Base-by-base conservation (phyloP, 2,888 invertebrate species). In the Dichetophora obliterata region DNA sequence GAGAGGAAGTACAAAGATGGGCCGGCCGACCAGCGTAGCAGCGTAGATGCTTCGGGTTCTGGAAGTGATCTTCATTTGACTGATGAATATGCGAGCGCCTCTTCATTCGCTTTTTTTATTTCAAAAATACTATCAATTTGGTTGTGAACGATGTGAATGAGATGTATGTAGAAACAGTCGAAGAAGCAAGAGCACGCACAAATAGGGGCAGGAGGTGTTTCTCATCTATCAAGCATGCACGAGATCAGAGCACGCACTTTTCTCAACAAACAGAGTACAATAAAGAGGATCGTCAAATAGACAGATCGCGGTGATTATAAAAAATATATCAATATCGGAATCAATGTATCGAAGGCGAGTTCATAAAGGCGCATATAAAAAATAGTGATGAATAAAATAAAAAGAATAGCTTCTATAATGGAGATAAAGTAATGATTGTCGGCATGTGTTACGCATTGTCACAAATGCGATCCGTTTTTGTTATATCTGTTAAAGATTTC, bases 31-130 rank as follows among this genome's bases (percentile, higher is more conserved):
- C 59, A 59, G 27, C 59, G 9, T 54, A 5, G 54, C 54, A 19
- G 52, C 24, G 34, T 24, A 50, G 48, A 22, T 24, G 63, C 34
- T 65, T 31, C 22, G 27, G n/a, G 37, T 22, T 65, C 74, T 74
- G 74, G 74, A 74, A 65, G 54, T 66, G 65, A 74, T 74, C 73
- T 65, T 65, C 66, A 66, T 19, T 74, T 52, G 65, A 5, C 43
- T 16, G 52, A 8, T 22, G 65, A 65, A 48, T 37, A n/a, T 43
- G 22, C 34, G 43, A 24, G 54, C n/a, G 52, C 54, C 19, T 11
- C 54, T 69, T 52, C 34, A 27, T 34, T 50, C n/a, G 16, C 52
- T 16, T n/a, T n/a, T n/a, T n/a, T n/a, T n/a, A n/a, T n/a, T 31
- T 52, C 14, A 37, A 34, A 37, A 31, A 24, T 57, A n/a, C 24